These are phyloP conservation scores for Sturnira hondurensis DNA, from an alignment of 2,113 vertebrate genomes.

Conservation along the genomic window DNA sequence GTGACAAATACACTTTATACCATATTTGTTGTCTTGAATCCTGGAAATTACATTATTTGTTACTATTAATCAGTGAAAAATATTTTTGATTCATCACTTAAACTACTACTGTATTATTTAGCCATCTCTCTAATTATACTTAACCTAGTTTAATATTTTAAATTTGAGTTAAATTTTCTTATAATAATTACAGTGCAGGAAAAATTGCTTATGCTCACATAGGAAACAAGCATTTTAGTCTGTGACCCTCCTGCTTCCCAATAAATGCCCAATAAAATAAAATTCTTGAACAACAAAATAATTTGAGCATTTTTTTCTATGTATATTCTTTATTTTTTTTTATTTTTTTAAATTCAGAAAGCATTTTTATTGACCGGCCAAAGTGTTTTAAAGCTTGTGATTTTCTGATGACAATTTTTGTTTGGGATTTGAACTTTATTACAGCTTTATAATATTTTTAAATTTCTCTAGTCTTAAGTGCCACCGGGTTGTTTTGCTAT, in stretches of 20 bases:
- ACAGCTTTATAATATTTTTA: neutral
- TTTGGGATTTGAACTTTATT: neutral
- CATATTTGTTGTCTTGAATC: neutral
- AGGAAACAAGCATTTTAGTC: neutral
- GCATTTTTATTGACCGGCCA: neutral
- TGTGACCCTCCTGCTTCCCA: neutral
- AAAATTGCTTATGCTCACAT: neutral
- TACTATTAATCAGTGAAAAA: neutral
- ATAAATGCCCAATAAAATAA: neutral
- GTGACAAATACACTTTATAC: neutral
- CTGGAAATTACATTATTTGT: neutral
- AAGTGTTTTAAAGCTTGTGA: neutral
- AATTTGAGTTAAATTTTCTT: constrained; percentile 8
- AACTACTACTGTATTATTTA: neutral
- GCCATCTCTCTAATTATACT: neutral
- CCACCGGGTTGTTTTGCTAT: neutral
- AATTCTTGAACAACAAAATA: constrained; percentile 9
- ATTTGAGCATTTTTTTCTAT: neutral
- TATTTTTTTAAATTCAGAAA: neutral
- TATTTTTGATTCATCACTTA: neutral
- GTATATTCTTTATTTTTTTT: no score
- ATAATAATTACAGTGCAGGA: neutral
- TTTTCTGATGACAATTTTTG: neutral
- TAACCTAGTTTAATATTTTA: constrained; percentile 18
- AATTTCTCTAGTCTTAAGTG: neutral